Percentiles rank a stretch among this genome's conserved stretches.
Conservation (phyloP, 2,888 invertebrate species). For the Oligia fasciuncula region DNA sequence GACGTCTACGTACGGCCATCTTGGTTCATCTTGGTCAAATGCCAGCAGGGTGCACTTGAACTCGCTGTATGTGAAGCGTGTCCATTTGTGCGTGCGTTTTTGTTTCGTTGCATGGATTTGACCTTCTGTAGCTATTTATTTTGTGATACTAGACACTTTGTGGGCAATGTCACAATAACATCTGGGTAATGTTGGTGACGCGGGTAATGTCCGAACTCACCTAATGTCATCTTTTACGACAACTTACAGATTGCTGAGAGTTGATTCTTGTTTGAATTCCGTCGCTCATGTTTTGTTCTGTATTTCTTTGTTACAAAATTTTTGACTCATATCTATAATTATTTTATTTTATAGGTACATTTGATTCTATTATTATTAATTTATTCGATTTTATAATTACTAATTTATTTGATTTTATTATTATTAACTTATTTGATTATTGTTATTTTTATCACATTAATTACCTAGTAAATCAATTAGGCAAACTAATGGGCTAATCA, state of each 20-base stretch:
- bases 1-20: too few relatives aligned
- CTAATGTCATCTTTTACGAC: conserved; percentile 17
- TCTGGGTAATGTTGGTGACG: conserved; percentile 42
- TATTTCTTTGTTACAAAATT: too few relatives aligned
- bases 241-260: neutral
- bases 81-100: neutral
- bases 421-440: too few relatives aligned
- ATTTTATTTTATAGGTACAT: too few relatives aligned
- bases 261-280: too few relatives aligned
- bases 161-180: conserved; percentile 48
- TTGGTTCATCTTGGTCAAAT: neutral
- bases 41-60: neutral
- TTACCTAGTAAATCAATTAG: too few relatives aligned
- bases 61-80: neutral
- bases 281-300: too few relatives aligned
- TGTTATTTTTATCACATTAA: too few relatives aligned
- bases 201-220: conserved; percentile 21
- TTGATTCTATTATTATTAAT: too few relatives aligned
- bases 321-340: too few relatives aligned
- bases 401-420: too few relatives aligned
- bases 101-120: neutral
- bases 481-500: neutral
- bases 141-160: conserved; percentile 51
- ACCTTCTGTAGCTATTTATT: conserved; percentile 15
- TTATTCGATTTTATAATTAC: too few relatives aligned